These are phyloP conservation scores for Pelodytes ibericus DNA, from an alignment of 2,797 vertebrate species.

Conservation along the genomic window DNA sequence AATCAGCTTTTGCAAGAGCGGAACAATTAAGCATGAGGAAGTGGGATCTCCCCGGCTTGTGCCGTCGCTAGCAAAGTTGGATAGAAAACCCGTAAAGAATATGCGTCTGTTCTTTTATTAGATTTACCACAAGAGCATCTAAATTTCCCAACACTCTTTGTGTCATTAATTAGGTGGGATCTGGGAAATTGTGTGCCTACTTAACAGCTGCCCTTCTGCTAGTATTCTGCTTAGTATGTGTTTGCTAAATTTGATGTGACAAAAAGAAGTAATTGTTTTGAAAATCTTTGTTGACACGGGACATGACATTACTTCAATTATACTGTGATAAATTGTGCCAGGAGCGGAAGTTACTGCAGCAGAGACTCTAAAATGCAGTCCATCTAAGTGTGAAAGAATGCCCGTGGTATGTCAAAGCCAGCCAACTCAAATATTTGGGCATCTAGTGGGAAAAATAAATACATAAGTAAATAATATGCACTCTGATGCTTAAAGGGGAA, in stretches of 20 bases:
- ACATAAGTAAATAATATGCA: not conserved
- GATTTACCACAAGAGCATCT: constrained; percentile 58
- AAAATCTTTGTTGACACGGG: constrained; percentile 38
- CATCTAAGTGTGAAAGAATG: not conserved
- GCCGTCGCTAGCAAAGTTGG: constrained; percentile 50
- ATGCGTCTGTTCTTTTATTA: constrained; percentile 54
- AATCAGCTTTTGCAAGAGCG: constrained; percentile 66
- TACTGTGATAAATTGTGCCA: constrained; percentile 29
- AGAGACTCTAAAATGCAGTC: constrained; percentile 5
- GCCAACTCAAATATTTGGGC: not conserved
- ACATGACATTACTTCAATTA: constrained; percentile 45
- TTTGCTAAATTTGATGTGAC: constrained; percentile 46
- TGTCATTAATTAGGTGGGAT: constrained; percentile 48
- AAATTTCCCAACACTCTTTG: not conserved
- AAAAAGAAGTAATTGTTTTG: constrained; percentile 43
- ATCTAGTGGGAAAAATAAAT: not conserved
- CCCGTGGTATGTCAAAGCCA: not conserved
- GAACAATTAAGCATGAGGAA: constrained; percentile 64
- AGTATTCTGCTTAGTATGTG: constrained; percentile 21
- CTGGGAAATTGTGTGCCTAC: constrained; percentile 20
- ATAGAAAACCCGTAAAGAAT: constrained; percentile 57
- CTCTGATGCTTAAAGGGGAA: not conserved
- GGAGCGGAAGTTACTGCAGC: constrained; percentile 3
- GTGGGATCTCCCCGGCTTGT: constrained; percentile 49
- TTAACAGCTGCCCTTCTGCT: constrained; percentile 44